phyloP scores from a whole-genome alignment of 1,140 invertebrate genomes.

The Sarcophaga bullata region DNA sequence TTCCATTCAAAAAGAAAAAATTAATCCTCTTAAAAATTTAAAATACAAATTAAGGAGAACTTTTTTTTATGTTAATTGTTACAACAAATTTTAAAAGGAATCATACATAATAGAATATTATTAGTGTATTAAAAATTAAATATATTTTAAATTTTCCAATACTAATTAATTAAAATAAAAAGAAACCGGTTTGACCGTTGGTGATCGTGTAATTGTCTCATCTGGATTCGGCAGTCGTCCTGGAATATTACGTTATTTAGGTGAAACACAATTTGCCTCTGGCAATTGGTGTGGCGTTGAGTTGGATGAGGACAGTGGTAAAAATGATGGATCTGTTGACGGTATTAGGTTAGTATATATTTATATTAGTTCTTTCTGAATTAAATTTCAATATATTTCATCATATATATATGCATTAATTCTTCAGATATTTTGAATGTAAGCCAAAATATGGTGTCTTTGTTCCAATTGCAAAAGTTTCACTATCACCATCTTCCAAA shows the following conservation, averaged over 20 bases:
- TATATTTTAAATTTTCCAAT: background rate
- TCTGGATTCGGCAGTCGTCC: conserved; percentile 85
- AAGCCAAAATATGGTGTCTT: conserved; percentile 90
- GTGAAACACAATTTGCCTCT: conserved; percentile 86
- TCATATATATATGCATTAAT: background rate
- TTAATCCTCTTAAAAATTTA: too few relatives aligned
- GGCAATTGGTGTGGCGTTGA: conserved; percentile 96
- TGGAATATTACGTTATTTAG: conserved; percentile 86
- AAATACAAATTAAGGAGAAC: too few relatives aligned
- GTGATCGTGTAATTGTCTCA: conserved; percentile 91
- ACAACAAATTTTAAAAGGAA: too few relatives aligned
- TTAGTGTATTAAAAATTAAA: too few relatives aligned
- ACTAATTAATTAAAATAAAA: conserved; percentile 13
- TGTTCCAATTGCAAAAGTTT: conserved; percentile 88
- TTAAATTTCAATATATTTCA: background rate
- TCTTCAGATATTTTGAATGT: conserved; percentile 92
- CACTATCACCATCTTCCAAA: conserved; percentile 80
- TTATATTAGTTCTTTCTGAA: background rate
- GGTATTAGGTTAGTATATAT: conserved; percentile 74
- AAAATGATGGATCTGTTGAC: conserved; percentile 95
- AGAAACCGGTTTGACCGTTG: conserved; percentile 73
- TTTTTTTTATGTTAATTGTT: too few relatives aligned
- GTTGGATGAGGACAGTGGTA: conserved; percentile 91
- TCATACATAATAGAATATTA: too few relatives aligned
- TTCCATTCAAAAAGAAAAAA: background rate